Percentiles rank a stretch among this genome's conserved stretches.
Conservation (phyloP, 2,888 invertebrate genomes). For the Leptogaster cylindrica region DNA sequence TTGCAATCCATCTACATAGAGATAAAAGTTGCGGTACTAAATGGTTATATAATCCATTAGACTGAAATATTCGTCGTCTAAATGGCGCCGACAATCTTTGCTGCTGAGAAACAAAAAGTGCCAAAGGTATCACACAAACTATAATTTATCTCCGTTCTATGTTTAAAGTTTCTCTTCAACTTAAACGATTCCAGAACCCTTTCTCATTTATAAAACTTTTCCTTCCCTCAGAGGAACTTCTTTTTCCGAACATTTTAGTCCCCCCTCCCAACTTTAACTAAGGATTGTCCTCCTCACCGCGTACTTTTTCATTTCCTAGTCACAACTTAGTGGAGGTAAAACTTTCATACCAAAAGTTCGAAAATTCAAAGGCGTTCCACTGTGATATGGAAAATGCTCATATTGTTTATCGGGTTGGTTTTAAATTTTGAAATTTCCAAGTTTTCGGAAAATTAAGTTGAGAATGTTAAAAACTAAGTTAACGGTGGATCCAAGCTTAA, state of each 20-base stretch:
- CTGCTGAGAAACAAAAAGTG: constrained; percentile 51
- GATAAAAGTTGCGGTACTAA: constrained; percentile 50
- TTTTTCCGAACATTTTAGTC: constrained; percentile 34
- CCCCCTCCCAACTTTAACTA: constrained; percentile 24
- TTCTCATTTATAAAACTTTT: constrained; percentile 51
- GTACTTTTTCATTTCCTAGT: constrained; percentile 35
- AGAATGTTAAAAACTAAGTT: constrained; percentile 9
- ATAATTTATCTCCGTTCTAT: constrained; percentile 52
- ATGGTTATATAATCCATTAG: constrained; percentile 52
- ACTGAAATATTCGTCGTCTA: constrained; percentile 50
- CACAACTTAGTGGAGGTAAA: constrained; percentile 34
- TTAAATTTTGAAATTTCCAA: constrained; percentile 16
- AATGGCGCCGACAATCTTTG: constrained; percentile 51
- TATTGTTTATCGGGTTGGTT: constrained; percentile 34
- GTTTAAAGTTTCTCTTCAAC: constrained; percentile 51
- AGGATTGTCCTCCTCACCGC: constrained; percentile 30
- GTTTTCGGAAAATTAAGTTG: constrained; percentile 28
- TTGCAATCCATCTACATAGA: constrained; percentile 33
- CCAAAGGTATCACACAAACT: constrained; percentile 53
- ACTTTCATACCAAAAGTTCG: constrained; percentile 32
- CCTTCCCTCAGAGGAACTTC: constrained; percentile 46
- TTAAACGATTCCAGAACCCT: constrained; percentile 51
- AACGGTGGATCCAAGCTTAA: constrained; percentile 2
- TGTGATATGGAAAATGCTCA: constrained; percentile 8
- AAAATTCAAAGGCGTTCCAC: constrained; percentile 11